phyloP scores from a whole-genome alignment of 1,140 invertebrate genomes.

The Bombus fervidus region DNA sequence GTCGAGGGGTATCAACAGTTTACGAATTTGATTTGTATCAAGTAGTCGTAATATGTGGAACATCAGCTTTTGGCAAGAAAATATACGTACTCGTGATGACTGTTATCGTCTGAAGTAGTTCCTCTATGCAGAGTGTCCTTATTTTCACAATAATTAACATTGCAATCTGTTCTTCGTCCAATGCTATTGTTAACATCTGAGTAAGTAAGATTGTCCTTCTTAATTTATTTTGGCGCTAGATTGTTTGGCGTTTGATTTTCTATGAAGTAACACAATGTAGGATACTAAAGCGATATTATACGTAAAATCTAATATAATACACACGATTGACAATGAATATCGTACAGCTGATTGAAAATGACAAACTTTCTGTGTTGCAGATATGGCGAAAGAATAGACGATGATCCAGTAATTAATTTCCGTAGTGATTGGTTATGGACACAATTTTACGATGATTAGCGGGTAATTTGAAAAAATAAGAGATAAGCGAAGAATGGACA shows the following conservation, averaged over 20 bases:
- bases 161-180: too few species aligned
- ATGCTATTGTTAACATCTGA: rapidly evolving
- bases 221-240: rapidly evolving
- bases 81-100: rapidly evolving
- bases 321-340: too few species aligned
- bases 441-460: rapidly evolving
- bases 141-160: too few species aligned
- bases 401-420: too few species aligned
- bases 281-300: rapidly evolving
- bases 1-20: too few species aligned
- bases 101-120: too few species aligned
- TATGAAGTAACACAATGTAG: rapidly evolving
- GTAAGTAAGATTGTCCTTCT: rapidly evolving
- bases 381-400: rapidly evolving
- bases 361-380: rapidly evolving
- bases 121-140: rapidly evolving
- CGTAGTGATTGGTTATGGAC: rapidly evolving
- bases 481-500: rapidly evolving
- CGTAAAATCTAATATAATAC: too few species aligned
- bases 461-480: too few species aligned
- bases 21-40: rapidly evolving
- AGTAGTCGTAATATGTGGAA: too few species aligned
- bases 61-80: rapidly evolving
- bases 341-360: rapidly evolving
- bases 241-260: too few species aligned